Base-by-base conservation (phyloP, 64 coral and sea anemone genomes). In the Orbicella faveolata region DNA sequence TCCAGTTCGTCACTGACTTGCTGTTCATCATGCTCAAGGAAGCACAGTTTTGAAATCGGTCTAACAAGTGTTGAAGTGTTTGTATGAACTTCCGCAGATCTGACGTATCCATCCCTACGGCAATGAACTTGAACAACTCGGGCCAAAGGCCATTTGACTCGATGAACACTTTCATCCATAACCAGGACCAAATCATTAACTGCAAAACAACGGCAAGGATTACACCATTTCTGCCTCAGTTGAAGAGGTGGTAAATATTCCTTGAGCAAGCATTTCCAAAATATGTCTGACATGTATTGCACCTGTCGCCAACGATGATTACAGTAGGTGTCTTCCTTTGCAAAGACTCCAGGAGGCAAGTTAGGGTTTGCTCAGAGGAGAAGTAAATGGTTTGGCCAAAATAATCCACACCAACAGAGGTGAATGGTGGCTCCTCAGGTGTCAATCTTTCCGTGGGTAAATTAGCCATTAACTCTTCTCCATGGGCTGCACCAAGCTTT, bases 161-260 rank as follows among this genome's bases (percentile, higher is more conserved):
- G n/a, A n/a, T n/a, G n/a, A n/a, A n/a, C n/a, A n/a, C n/a, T n/a
- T n/a, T n/a, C n/a, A n/a, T n/a, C n/a, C n/a, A n/a, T n/a, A n/a
- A n/a, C n/a, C n/a, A n/a, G n/a, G n/a, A n/a, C n/a, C n/a, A n/a
- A n/a, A n/a, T n/a, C n/a, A n/a, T n/a, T n/a, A n/a, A n/a, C n/a
- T n/a, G n/a, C n/a, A n/a, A n/a, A n/a, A n/a, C n/a, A n/a, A n/a
- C n/a, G n/a, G n/a, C n/a, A n/a, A n/a, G n/a, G n/a, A n/a, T n/a
- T n/a, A n/a, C n/a, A n/a, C n/a, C n/a, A n/a, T 23, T 79, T 79
- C 21, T 52, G 12, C 35, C 76, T 14, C 21, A 51, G 9, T 79
- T 79, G 76, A 16, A 79, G 41, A 19, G 76, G 52, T 79, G 76
- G 51, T n/a, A 79, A 53, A 79, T 79, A 79, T 55, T 79, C 76